These are phyloP conservation scores for Temnothorax unifasciatus DNA, from an alignment of 2,888 invertebrate genomes.

Conservation along the genomic window DNA sequence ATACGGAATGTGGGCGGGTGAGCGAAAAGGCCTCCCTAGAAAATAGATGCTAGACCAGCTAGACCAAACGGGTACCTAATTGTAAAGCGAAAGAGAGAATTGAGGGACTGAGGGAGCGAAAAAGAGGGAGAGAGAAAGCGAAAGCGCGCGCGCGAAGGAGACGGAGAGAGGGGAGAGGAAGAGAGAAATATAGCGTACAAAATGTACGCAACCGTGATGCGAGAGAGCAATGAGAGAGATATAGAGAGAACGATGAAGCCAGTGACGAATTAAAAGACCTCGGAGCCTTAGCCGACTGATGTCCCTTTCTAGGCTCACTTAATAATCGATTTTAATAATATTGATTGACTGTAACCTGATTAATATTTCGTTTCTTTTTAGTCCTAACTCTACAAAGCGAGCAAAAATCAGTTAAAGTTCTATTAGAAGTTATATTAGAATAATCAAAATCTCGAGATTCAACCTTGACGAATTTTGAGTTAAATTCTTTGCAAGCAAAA, in stretches of 20 bases:
- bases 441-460: not conserved
- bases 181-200: not conserved
- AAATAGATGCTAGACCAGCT: slow-evolving; percentile 14
- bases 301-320: not conserved
- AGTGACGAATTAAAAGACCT: not conserved
- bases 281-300: not conserved
- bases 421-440: not conserved
- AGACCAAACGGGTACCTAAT: slow-evolving; percentile 19
- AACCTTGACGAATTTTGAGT: not conserved
- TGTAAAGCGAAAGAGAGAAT: not conserved
- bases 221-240: slow-evolving; percentile 18
- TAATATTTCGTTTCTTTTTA: not conserved
- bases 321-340: not conserved
- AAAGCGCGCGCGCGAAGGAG: not conserved
- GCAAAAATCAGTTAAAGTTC: not conserved
- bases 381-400: not conserved
- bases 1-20: not conserved
- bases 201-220: slow-evolving; percentile 16
- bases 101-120: not conserved
- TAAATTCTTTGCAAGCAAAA: not conserved
- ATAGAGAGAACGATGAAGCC: slow-evolving; percentile 24
- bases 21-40: not conserved
- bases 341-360: not conserved
- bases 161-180: not conserved
- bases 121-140: not conserved